A percentile compares a stretch with the other conserved stretches of the same genome.
phyloP scores from a whole-genome alignment of 2,888 invertebrate species.

The Salticus scenicus region DNA sequence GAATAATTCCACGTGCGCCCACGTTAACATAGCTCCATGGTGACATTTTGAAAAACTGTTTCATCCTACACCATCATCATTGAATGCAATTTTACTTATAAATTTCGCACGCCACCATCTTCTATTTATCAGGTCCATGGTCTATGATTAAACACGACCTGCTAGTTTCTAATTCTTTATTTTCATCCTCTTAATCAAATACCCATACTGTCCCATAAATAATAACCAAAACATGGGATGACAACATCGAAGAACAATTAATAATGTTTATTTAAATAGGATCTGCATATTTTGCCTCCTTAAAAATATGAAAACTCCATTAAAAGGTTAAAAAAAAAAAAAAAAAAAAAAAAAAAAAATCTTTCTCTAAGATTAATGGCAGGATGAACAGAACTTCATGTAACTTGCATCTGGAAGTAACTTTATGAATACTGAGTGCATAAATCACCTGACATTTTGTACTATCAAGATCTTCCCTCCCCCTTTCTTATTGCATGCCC shows the following conservation, averaged over 20 bases:
- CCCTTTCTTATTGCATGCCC: too few species aligned
- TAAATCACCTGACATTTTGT: constrained; percentile 11
- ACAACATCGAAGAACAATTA: not conserved
- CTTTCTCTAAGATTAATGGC: not conserved
- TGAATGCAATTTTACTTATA: too few species aligned
- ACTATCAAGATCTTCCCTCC: not conserved
- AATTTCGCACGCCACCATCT: not conserved
- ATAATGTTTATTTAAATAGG: not conserved
- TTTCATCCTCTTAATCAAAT: not conserved
- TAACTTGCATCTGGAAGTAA: not conserved
- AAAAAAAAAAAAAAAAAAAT: too few species aligned
- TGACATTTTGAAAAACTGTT: too few species aligned
- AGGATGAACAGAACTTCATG: not conserved
- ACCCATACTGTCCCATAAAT: not conserved
- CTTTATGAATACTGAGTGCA: constrained; percentile 4
- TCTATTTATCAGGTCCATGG: not conserved
- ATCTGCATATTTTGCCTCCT: not conserved
- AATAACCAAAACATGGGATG: too few species aligned
- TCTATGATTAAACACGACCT: not conserved
- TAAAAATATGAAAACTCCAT: not conserved
- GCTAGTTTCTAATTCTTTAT: not conserved
- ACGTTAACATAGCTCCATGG: too few species aligned
- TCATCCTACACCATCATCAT: too few species aligned
- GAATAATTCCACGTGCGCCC: too few species aligned
- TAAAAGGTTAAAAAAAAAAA: not conserved